A percentile compares a stretch with the other conserved stretches of the same genome.
phyloP scores from a whole-genome alignment of 2,797 vertebrate species.

The Melanotaenia nigrans region DNA sequence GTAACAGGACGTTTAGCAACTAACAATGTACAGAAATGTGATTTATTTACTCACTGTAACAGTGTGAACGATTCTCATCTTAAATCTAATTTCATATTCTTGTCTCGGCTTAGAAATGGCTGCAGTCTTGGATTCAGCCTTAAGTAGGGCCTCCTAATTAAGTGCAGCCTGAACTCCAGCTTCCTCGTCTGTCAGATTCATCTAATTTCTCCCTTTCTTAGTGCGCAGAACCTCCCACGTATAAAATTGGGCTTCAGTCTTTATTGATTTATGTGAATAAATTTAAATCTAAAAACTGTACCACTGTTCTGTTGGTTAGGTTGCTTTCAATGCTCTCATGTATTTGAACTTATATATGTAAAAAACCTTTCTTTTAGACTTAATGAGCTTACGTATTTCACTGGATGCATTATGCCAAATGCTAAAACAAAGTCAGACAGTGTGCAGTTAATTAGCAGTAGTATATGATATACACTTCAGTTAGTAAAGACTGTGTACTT shows the following conservation, averaged over 20 bases:
- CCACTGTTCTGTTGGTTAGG: slow-evolving; percentile 4
- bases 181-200: slow-evolving; percentile 27
- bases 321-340: slow-evolving; percentile 14
- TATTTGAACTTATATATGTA: slow-evolving; percentile 3
- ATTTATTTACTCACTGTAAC: slow-evolving; percentile 1
- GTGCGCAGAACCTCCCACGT: slow-evolving; percentile 17
- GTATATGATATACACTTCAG: neutral
- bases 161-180: slow-evolving; percentile 40
- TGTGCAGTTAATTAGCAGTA: slow-evolving; percentile 4
- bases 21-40: slow-evolving; percentile 5
- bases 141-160: slow-evolving; percentile 53
- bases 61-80: neutral
- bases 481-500: slow-evolving; percentile 8
- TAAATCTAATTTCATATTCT: slow-evolving; percentile 15
- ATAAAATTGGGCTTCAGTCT: slow-evolving; percentile 15
- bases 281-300: slow-evolving; percentile 32
- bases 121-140: slow-evolving; percentile 19
- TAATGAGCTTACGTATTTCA: neutral
- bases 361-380: slow-evolving; percentile 3
- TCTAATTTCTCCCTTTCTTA: slow-evolving; percentile 32
- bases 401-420: neutral
- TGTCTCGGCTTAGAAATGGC: slow-evolving; percentile 4
- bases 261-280: slow-evolving; percentile 38
- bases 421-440: neutral
- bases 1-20: slow-evolving; percentile 42